Percentiles rank a stretch among this genome's conserved stretches.
These are phyloP conservation scores for Penaeus vannamei DNA, from an alignment of 1,140 invertebrate genomes.

Conservation along the genomic window DNA sequence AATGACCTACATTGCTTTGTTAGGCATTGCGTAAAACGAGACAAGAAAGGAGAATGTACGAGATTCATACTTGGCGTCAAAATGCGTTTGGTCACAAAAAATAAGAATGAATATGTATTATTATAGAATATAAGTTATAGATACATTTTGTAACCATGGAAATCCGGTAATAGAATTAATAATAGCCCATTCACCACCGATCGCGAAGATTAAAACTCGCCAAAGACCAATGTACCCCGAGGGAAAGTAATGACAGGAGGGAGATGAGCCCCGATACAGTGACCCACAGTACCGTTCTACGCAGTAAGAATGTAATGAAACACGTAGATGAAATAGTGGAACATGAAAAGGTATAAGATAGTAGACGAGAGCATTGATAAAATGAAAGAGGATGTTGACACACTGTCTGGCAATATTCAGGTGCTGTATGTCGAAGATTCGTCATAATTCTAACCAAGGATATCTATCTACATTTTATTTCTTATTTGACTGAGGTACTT, in stretches of 20 bases:
- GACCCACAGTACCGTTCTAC: conserved; percentile 38
- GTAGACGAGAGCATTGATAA: no score
- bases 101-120: not conserved
- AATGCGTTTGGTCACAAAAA: not conserved
- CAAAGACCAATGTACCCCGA: not conserved
- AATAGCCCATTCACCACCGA: not conserved
- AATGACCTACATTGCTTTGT: conserved; percentile 53
- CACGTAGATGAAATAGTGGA: no score
- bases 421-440: no score
- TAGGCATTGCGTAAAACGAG: conserved; percentile 59
- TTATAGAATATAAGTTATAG: not conserved
- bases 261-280: conserved; percentile 39
- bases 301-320: conserved; percentile 19
- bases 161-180: no score
- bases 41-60: not conserved
- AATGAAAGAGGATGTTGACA: no score
- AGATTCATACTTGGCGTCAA: conserved; percentile 40
- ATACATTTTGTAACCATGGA: not conserved
- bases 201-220: not conserved
- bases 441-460: no score
- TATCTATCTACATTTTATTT: no score
- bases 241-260: conserved; percentile 54
- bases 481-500: no score
- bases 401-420: no score
- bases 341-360: no score